Evolutionary conservation across 1,140 invertebrate genomes (phyloP), one percentile per base, ranked within the genome.

Genomic region (Drosophila pandora): DNA sequence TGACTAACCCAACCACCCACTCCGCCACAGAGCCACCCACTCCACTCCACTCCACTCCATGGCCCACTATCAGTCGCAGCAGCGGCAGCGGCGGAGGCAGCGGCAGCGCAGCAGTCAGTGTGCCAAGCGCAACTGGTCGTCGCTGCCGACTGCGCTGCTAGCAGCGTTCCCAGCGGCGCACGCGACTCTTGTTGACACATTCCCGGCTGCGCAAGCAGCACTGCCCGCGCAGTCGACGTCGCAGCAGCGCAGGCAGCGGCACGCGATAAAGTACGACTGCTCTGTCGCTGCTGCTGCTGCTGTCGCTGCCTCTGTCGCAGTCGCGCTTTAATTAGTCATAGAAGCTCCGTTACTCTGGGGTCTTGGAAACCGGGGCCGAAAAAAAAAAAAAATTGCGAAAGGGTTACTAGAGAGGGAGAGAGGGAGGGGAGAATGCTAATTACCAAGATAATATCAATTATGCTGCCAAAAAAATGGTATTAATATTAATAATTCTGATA

Each of bases 131-230:
- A 5, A 45, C 25, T 6, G n/a, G 23, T 28, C 13, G 12, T 30
- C 12, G 25, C 22, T 22, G 21, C 10, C 41, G 22, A 23, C 65
- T 37, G 47, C 70, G 23, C 47, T 28, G 70, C 3, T 30, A 50
- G 60, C 59, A 74, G 37, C 65, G 68, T 71, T 60, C 65, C 55
- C 56, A 73, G 67, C 60, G 70, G 62, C 78, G 82, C 82, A 87
- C 81, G 81, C 82, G 81, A 85, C 82, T 63, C 68, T 52, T 80
- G 81, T 84, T 85, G 77, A 77, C 73, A 84, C 64, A 73, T 50
- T 65, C 48, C 49, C 49, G 55, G 48, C 25, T 41, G 50, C 32
- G 30, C 60, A 55, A 48, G 21, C 25, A 45, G 50, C 49, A 32
- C 22, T n/a, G 52, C 37, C 47, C 4, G 13, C 47, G 57, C 39